Percentiles rank a stretch among this genome's conserved stretches.
Conservation (phyloP, 2,888 invertebrate species). For the Arctia plantaginis region DNA sequence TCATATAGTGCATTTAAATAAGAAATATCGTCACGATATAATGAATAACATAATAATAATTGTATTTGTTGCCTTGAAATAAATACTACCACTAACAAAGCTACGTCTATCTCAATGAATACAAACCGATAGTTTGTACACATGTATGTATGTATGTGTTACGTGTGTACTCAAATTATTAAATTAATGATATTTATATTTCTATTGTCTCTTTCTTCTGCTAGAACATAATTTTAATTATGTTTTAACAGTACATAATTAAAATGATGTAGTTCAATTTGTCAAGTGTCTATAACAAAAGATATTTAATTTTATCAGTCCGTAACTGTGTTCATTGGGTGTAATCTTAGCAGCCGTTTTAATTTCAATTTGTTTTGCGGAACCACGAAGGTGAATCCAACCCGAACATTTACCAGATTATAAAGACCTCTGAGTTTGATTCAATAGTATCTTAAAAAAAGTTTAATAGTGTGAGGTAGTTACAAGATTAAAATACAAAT, state of each 20-base stretch:
- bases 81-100: not conserved
- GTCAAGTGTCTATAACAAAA: constrained; percentile 2
- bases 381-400: constrained; percentile 57
- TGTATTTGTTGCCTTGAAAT: not conserved
- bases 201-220: not conserved
- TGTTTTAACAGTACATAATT: not conserved
- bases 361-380: constrained; percentile 65
- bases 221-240: not conserved
- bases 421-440: constrained; percentile 26
- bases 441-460: constrained; percentile 2
- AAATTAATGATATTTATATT: not conserved
- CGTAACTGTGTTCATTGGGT: constrained; percentile 36
- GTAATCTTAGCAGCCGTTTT: constrained; percentile 46
- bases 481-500: constrained; percentile 43
- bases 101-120: not conserved
- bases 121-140: not conserved
- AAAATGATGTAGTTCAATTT: not conserved
- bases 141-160: not conserved
- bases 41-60: not conserved
- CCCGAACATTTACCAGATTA: constrained; percentile 53
- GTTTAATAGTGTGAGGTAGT: constrained; percentile 20
- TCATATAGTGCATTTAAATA: not conserved
- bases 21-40: not conserved
- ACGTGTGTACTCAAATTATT: not conserved
- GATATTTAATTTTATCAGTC: constrained; percentile 20